Evolutionary conservation across 2,113 vertebrate species (phyloP).

Genomic region (Leiothrix lutea): DNA sequence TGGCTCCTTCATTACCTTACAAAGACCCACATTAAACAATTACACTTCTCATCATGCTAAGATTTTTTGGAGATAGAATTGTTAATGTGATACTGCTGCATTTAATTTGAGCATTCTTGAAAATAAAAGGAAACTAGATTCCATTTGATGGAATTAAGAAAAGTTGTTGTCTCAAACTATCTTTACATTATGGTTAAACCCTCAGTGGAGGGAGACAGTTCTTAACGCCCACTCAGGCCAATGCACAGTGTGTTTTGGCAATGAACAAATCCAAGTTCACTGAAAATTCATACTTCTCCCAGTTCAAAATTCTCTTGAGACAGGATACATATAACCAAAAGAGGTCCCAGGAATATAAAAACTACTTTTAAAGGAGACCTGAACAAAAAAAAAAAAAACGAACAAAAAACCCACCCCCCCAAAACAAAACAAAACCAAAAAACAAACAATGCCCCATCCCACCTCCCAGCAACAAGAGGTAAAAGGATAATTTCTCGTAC

Average conservation of each 20-base stretch:
- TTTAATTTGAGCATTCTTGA: not conserved
- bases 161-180: not conserved
- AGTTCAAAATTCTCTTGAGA: not conserved
- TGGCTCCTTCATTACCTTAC: not conserved
- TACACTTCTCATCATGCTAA: not conserved
- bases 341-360: not conserved
- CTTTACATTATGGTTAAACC: not conserved
- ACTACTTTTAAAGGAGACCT: not conserved
- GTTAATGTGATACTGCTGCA: not conserved
- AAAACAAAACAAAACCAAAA: no score
- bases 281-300: not conserved
- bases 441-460: not conserved
- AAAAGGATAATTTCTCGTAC: not conserved
- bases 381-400: not conserved
- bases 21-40: not conserved
- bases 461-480: not conserved
- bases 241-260: not conserved
- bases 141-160: not conserved
- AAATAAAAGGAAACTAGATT: not conserved
- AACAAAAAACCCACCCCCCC: not conserved
- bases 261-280: not conserved
- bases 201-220: not conserved
- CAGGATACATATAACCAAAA: not conserved
- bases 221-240: not conserved
- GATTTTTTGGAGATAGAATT: not conserved